A percentile compares a stretch with the other conserved stretches of the same genome.
Evolutionary conservation across 2,888 invertebrate species (phyloP).

Genomic region (Pyrgus malvae): DNA sequence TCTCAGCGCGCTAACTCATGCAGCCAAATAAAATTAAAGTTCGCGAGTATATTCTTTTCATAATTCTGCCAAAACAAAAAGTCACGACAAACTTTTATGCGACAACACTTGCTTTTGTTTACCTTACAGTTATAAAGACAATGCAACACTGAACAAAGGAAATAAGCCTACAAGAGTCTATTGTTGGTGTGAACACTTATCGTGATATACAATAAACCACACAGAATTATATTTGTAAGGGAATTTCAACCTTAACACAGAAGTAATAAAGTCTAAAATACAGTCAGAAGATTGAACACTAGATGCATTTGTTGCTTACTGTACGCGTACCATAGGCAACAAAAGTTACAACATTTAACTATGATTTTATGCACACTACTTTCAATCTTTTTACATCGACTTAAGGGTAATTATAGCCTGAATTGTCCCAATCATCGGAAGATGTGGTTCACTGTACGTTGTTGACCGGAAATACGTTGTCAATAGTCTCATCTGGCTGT

Average conservation of each 20-base stretch:
- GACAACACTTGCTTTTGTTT: background rate
- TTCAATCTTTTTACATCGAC: background rate
- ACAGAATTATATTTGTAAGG: background rate
- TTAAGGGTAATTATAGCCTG: background rate
- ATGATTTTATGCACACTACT: background rate
- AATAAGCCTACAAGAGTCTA: constrained; percentile 11
- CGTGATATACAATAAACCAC: constrained; percentile 7
- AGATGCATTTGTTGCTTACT: background rate
- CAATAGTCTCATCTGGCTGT: constrained; percentile 13
- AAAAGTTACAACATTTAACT: background rate
- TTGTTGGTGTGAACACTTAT: constrained; percentile 16
- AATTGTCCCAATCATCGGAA: background rate
- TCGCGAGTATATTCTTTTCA: too few species aligned
- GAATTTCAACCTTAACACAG: background rate
- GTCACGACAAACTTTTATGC: too few species aligned
- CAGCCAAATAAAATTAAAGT: too few species aligned
- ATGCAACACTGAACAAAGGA: constrained; percentile 12
- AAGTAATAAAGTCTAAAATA: background rate
- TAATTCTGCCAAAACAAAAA: too few species aligned
- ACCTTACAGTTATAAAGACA: constrained; percentile 8
- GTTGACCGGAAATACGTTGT: constrained; percentile 20
- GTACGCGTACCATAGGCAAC: background rate
- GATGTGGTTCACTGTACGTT: constrained; percentile 2
- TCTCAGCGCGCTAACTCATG: too few species aligned
- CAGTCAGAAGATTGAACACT: background rate